Percentiles rank a stretch among this genome's conserved stretches.
These are phyloP conservation scores for Drosophila rhopaloa DNA, from an alignment of 1,140 invertebrate species.

Conservation along the genomic window DNA sequence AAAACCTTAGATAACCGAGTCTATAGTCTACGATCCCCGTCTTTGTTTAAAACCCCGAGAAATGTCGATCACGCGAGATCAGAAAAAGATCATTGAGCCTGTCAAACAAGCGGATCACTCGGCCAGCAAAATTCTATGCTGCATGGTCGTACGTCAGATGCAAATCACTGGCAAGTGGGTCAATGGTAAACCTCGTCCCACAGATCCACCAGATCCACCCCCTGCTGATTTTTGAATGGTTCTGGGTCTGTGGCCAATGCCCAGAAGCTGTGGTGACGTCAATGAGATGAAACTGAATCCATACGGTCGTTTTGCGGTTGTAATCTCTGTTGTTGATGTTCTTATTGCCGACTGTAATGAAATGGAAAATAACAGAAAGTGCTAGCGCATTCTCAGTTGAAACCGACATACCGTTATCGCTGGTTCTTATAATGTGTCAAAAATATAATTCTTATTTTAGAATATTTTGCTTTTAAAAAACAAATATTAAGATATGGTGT, in stretches of 20 bases:
- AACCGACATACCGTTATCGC: conserved; percentile 38
- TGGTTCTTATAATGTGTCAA: background rate
- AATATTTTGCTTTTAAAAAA: background rate
- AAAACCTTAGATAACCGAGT: conserved; percentile 1
- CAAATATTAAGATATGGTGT: background rate
- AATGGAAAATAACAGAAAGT: conserved; percentile 80
- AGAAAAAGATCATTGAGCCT: conserved; percentile 19
- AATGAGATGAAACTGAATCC: conserved; percentile 33
- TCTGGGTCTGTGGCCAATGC: conserved; percentile 47
- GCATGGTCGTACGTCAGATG: conserved; percentile 24
- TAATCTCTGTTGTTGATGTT: conserved; percentile 53
- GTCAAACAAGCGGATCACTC: conserved; percentile 22
- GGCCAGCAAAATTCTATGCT: conserved; percentile 7
- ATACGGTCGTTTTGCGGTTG: conserved; percentile 27
- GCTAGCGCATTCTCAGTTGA: conserved; percentile 2
- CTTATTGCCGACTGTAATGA: conserved; percentile 56
- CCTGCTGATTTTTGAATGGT: conserved; percentile 1
- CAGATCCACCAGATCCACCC: conserved; percentile 14
- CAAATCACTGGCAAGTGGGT: conserved; percentile 57
- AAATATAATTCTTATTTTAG: background rate
- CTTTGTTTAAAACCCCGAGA: conserved; percentile 1
- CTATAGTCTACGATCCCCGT: background rate
- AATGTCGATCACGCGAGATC: conserved; percentile 4
- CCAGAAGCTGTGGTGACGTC: conserved; percentile 54
- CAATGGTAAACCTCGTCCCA: conserved; percentile 37